phyloP scores from a whole-genome alignment of 2,113 vertebrate species.

The Columba janthina region DNA sequence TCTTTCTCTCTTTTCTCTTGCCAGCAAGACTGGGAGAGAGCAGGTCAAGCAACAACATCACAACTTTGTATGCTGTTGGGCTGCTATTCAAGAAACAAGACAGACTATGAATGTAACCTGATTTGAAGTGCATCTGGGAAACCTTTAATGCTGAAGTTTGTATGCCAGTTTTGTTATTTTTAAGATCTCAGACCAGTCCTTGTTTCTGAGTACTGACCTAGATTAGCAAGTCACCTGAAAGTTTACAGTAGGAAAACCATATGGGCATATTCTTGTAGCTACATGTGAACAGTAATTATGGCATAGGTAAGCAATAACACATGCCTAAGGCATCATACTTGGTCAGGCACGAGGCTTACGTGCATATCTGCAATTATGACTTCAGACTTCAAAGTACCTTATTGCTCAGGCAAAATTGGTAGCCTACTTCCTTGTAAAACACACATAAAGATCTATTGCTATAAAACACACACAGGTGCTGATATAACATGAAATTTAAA shows the following conservation, averaged over 20 bases:
- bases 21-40: background rate
- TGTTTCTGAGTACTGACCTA: background rate
- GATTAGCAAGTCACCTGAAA: slow-evolving; percentile 41
- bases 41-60: background rate
- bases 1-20: background rate
- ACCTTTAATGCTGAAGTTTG: background rate
- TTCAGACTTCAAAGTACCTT: slow-evolving; percentile 62
- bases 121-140: background rate
- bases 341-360: slow-evolving; percentile 62
- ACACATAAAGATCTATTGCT: background rate
- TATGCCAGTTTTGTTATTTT: background rate
- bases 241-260: slow-evolving; percentile 58
- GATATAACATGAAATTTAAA: background rate
- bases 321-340: slow-evolving; percentile 53
- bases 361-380: slow-evolving; percentile 25
- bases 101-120: background rate
- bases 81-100: background rate
- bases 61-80: background rate
- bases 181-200: background rate
- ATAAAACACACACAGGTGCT: background rate
- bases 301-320: slow-evolving; percentile 46
- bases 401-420: slow-evolving; percentile 66
- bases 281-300: slow-evolving; percentile 52
- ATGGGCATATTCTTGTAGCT: slow-evolving; percentile 55
- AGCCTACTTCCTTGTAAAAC: slow-evolving; percentile 46